These are phyloP conservation scores for Brienomyrus brachyistius DNA, from an alignment of 2,113 vertebrate genomes.

Conservation along the genomic window DNA sequence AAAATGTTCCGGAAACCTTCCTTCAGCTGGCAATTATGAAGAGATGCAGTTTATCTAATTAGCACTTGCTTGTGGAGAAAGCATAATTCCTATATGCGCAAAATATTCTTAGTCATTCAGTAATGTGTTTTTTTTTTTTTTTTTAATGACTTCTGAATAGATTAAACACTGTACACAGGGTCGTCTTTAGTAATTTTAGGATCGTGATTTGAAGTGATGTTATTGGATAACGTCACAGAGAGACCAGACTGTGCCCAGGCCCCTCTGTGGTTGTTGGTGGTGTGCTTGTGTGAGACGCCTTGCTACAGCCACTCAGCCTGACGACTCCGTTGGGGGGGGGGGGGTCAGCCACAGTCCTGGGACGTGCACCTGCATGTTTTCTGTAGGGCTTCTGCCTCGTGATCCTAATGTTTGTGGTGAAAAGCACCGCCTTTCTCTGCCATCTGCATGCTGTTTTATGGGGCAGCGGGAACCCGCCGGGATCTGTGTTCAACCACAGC, in stretches of 20 bases:
- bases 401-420: slow-evolving; percentile 23
- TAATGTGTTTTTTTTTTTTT: no score
- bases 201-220: not conserved
- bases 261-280: not conserved
- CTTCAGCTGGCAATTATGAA: not conserved
- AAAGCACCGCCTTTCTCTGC: not conserved
- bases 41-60: not conserved
- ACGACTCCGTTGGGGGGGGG: not conserved
- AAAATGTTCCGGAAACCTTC: no score
- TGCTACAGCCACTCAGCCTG: not conserved
- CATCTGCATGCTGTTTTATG: slow-evolving; percentile 16
- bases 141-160: not conserved
- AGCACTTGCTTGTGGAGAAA: not conserved
- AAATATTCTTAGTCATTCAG: not conserved
- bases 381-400: not conserved
- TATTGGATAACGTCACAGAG: not conserved
- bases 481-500: not conserved
- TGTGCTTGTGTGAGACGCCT: not conserved
- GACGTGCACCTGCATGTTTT: not conserved
- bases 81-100: not conserved
- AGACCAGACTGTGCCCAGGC: not conserved
- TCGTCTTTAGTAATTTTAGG: not conserved
- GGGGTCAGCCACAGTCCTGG: not conserved
- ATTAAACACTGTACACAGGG: not conserved
- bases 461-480: not conserved